Base-by-base conservation (phyloP, 2,113 vertebrate species). In the Mustelus asterias region DNA sequence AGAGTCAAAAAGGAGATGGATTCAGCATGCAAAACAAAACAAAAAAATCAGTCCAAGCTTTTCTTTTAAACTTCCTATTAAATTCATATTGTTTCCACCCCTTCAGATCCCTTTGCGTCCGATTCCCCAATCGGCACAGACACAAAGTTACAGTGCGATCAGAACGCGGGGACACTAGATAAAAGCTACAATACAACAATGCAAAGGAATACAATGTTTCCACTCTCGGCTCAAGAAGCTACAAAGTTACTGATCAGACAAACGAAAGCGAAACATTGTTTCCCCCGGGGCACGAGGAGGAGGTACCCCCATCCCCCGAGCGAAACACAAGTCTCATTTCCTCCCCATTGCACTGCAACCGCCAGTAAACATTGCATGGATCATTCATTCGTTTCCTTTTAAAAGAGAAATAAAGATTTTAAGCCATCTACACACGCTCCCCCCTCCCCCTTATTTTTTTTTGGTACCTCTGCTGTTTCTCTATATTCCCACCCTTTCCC, bases 221-320 rank as follows among this genome's bases (percentile, higher is more conserved):
- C 89, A 93, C 58, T 65, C 20, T n/a, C 89, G 20, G 14, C 60
- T 93, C 60, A 93, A 54, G 89, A 65, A 65, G 60, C 33, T 93
- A 93, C 89, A 65, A 93, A 93, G 33, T 65, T 93, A 65, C 14
- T 65, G n/a, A 93, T 65, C 60, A 93, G 16, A 65, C 89, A 93
- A 63, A 93, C 60, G 60, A 93, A 93, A 93, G 88, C 88, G 88
- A 93, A 93, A 93, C 89, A 93, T 20, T 93, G 89, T 93, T 93
- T 37, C 89, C 89, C 33, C 89, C 33, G 29, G 89, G n/a, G n/a
- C 63, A 33, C 48, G 86, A 89, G 48, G 44, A 29, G 54, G 13
- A 6, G 88, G 58, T 22, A 18, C 37, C 89, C 89, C 60, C 89
- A 6, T 54, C 48, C 4, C 58, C 22, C 89, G 60, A 93, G 60